These are phyloP conservation scores for Apogon hyalosoma DNA, from an alignment of 2,797 vertebrate species.

Conservation along the genomic window DNA sequence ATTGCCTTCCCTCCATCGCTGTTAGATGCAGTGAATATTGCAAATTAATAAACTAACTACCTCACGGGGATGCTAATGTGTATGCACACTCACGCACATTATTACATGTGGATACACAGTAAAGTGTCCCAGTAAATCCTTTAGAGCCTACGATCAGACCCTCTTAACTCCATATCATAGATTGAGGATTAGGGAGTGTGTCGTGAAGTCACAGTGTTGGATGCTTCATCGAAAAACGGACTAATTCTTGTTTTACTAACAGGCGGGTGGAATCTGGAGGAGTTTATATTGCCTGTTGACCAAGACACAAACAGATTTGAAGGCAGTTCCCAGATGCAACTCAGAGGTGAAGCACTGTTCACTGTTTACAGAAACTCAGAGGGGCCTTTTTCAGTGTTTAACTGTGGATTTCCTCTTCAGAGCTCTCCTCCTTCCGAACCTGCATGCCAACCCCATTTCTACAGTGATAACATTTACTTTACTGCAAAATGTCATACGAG, in stretches of 20 bases:
- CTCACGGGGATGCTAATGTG: not conserved
- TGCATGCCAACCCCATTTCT: slow-evolving; percentile 31
- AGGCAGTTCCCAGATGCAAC: slow-evolving; percentile 37
- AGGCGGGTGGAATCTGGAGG: not conserved
- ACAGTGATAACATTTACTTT: slow-evolving; percentile 27
- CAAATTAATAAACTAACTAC: too few species aligned
- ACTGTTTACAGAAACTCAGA: slow-evolving; percentile 64
- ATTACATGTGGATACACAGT: slow-evolving; percentile 18
- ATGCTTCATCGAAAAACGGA: not conserved
- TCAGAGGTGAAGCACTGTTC: slow-evolving; percentile 30
- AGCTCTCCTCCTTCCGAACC: slow-evolving; percentile 26
- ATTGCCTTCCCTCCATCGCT: too few species aligned
- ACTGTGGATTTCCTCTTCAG: slow-evolving; percentile 54
- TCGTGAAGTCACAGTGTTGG: slow-evolving; percentile 23
- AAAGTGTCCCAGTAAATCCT: slow-evolving; percentile 31
- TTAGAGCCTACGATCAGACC: slow-evolving; percentile 15
- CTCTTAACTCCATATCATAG: slow-evolving; percentile 34
- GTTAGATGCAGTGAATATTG: too few species aligned
- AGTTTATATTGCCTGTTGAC: slow-evolving; percentile 50
- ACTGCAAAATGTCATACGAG: slow-evolving; percentile 49
- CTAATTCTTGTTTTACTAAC: slow-evolving; percentile 39
- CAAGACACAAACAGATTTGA: slow-evolving; percentile 59
- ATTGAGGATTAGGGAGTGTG: slow-evolving; percentile 32
- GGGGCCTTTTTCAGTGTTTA: slow-evolving; percentile 44
- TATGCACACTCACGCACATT: slow-evolving; percentile 24